Base-by-base conservation (phyloP, 2,113 vertebrate species). In the Etia nguti region DNA sequence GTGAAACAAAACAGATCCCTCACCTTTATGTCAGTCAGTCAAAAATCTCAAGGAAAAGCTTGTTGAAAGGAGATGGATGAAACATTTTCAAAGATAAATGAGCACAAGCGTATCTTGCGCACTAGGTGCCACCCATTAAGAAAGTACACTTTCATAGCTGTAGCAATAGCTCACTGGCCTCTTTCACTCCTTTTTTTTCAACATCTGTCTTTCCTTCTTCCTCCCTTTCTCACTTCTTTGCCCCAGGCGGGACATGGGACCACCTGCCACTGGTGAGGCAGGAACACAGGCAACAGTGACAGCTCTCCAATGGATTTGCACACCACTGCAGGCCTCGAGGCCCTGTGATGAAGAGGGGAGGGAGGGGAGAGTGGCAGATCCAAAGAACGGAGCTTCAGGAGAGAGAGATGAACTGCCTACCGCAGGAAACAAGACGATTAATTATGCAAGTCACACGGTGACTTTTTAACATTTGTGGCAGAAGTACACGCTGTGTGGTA, bases 301-400 rank as follows among this genome's bases (percentile, higher is more conserved):
- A 96, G 94, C 91, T 90, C 92, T 93, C 90, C 94, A 86, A 93
- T 92, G 93, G 90, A 93, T 92, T 86, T 91, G 91, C 84, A 91
- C 87, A 88, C 55, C 46, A 87, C 55, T 41, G 57, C 82, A 55
- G 84, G 82, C 89, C 91, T 93, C 12, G 16, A 90, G 92, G 93
- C 77, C 62, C 60, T 38, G 38, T 60, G 46, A 70, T 46, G 81
- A 82, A 38, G 54, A 31, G 36, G 22, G 83, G 62, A 43, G 52
- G 11, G 73, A 31, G 48, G 38, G 62, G 54, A 24, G 54, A 31
- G 34, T 10, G 55, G 22, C n/a, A 38, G 20, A 80, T 50, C 8
- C 11, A 84, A 41, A 62, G n/a, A 77, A 81, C 68, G 2, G 38
- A 46, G 24, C 48, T 55, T 38, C 56, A 56, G 59, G 73, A 36